Percentiles rank a stretch among this genome's conserved stretches.
These are phyloP conservation scores for Berghia stephanieae DNA, from an alignment of 1,140 invertebrate genomes.

Conservation along the genomic window DNA sequence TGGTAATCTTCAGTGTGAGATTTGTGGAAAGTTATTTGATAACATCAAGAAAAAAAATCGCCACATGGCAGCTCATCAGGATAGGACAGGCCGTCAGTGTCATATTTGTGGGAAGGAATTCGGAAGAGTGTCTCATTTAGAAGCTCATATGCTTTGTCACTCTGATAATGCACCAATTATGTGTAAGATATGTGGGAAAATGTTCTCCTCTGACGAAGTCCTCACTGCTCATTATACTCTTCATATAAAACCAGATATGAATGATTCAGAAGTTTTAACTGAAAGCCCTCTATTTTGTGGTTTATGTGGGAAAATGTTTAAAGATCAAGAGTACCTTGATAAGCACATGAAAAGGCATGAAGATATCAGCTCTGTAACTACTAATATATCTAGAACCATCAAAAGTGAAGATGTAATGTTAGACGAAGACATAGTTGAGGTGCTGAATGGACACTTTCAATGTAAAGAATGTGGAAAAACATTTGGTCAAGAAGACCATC, in stretches of 20 bases:
- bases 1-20: conserved; percentile 34
- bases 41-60: conserved; percentile 32
- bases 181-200: conserved; percentile 31
- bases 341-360: conserved; percentile 41
- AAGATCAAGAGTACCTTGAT: conserved; percentile 34
- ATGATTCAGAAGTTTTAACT: background rate
- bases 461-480: conserved; percentile 35
- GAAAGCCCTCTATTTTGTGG: conserved; percentile 34
- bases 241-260: conserved; percentile 3
- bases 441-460: conserved; percentile 30
- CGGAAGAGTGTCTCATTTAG: conserved; percentile 27
- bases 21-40: conserved; percentile 38
- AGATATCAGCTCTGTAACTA: conserved; percentile 20
- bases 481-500: conserved; percentile 33
- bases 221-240: conserved; percentile 24
- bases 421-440: conserved; percentile 36
- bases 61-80: conserved; percentile 29
- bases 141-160: conserved; percentile 31
- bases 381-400: no score
- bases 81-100: conserved; percentile 22
- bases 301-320: conserved; percentile 37
- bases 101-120: conserved; percentile 31
- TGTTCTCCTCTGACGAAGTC: conserved; percentile 25
- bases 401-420: conserved; percentile 17
- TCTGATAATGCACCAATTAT: conserved; percentile 23